A percentile compares a stretch with the other conserved stretches of the same genome.
Conservation (phyloP, 2,888 invertebrate genomes). For the Chironomus riparius region DNA sequence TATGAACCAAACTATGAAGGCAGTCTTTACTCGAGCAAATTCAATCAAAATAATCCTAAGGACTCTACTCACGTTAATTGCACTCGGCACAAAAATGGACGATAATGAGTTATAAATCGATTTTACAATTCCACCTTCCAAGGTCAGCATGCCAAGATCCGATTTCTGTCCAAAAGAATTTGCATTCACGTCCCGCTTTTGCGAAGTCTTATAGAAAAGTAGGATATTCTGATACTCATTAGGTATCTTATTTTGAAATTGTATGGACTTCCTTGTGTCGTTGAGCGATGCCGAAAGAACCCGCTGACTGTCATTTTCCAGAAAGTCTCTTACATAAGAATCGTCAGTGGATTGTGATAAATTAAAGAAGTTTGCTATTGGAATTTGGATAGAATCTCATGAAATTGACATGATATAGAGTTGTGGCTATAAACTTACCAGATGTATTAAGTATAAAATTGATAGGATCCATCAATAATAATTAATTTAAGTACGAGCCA, state of each 20-base stretch:
- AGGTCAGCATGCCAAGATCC: conserved; percentile 40
- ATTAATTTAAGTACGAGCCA: not conserved
- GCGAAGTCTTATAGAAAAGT: conserved; percentile 43
- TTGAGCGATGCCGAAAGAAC: conserved; percentile 42
- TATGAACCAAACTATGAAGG: no score
- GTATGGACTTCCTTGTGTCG: conserved; percentile 39
- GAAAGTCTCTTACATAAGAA: conserved; percentile 42
- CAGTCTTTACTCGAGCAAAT: no score
- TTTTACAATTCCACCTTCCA: conserved; percentile 44
- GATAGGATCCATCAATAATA: conserved; percentile 31
- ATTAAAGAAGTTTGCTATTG: conserved; percentile 38
- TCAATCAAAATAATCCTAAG: not conserved
- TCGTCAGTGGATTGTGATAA: conserved; percentile 37
- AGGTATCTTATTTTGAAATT: conserved; percentile 42
- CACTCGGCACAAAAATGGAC: conserved; percentile 25
- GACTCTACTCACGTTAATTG: conserved; percentile 1
- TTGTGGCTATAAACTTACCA: conserved; percentile 33
- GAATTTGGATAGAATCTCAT: not conserved
- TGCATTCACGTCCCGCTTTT: not conserved
- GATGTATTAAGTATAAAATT: conserved; percentile 43
- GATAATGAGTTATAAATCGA: conserved; percentile 45
- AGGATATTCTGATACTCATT: conserved; percentile 40
- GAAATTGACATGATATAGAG: not conserved
- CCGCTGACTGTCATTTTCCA: conserved; percentile 43
- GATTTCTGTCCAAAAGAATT: not conserved